These are phyloP conservation scores for Scaptomyza montana DNA, from an alignment of 1,140 invertebrate species.

Conservation along the genomic window DNA sequence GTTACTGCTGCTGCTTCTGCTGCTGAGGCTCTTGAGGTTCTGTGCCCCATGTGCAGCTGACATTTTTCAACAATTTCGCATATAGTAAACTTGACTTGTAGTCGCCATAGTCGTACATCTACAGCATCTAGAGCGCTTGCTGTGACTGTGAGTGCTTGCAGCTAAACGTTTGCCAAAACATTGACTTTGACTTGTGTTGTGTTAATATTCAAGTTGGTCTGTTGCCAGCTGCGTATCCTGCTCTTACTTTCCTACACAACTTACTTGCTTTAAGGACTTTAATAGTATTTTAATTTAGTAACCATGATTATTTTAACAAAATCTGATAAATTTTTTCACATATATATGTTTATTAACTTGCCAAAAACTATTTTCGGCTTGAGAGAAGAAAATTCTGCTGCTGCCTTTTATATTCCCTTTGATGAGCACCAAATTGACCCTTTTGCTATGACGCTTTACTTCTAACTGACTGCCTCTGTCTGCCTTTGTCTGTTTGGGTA, in stretches of 20 bases:
- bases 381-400: neutral
- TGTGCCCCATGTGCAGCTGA: slow-evolving; percentile 52
- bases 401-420: slow-evolving; percentile 41
- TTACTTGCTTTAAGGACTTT: neutral
- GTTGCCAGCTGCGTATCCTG: slow-evolving; percentile 10
- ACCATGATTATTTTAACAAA: no score
- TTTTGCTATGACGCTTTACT: slow-evolving; percentile 30
- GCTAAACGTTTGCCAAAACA: slow-evolving; percentile 54
- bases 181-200: slow-evolving; percentile 67
- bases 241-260: neutral
- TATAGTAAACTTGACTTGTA: neutral
- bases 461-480: slow-evolving; percentile 1
- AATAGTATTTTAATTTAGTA: neutral
- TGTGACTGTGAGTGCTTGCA: slow-evolving; percentile 7
- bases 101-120: neutral
- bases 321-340: neutral
- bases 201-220: slow-evolving; percentile 43
- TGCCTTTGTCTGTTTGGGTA: slow-evolving; percentile 11
- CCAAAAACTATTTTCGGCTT: slow-evolving; percentile 27
- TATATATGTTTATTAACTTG: slow-evolving; percentile 46
- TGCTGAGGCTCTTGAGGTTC: slow-evolving; percentile 46
- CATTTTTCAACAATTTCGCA: slow-evolving; percentile 58
- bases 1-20: slow-evolving; percentile 19
- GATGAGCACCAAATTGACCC: slow-evolving; percentile 69
- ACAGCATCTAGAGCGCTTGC: slow-evolving; percentile 5